Evolutionary conservation across 2,888 invertebrate genomes (phyloP), one percentile per base, ranked within the genome.

Genomic region (Pocota personata): DNA sequence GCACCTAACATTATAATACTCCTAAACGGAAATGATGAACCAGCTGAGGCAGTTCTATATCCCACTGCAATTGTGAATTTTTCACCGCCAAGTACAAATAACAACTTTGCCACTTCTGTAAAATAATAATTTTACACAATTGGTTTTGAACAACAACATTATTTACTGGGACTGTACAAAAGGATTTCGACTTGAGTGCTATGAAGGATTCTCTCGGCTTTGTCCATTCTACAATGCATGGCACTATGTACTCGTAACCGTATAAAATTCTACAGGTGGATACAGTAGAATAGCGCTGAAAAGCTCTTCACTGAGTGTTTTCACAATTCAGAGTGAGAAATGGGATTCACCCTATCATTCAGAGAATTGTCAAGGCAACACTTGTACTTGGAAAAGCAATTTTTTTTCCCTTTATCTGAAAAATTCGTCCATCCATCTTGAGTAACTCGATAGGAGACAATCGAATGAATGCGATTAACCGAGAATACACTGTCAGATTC

Each of bases 71-170:
- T 40, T 60, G 82, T 78, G 67, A 46, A 77, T 73, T 82, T 75
- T 60, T 27, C 60, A 67, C 55, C 52, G 62, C 55, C 37, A 64
- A 72, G 52, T 37, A 4, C 3, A n/a, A 35, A 57, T 35, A 67
- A 73, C 40, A 84, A 79, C 71, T 75, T 79, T 84, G 43, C 66
- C 82, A 78, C 60, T 78, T 77, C 72, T 72, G 43, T 64, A 50
- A 32, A 55, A 72, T 55, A 55, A 72, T 55, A 55, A 83, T 55
- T 55, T 78, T 66, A n/a, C 57, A 84, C 79, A 84, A 79, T 67
- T 64, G 57, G 27, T 67, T 67, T 50, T 64, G 40, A 66, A 83
- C 66, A 58, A 73, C 57, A 66, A 62, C 69, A 58, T 50, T 46
- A 67, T 75, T 69, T 75, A 46, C 55, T 21, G 32, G n/a, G 24